Evolutionary conservation across 64 coral and sea anemone species (phyloP).

Genomic region (Montipora efflorescens): DNA sequence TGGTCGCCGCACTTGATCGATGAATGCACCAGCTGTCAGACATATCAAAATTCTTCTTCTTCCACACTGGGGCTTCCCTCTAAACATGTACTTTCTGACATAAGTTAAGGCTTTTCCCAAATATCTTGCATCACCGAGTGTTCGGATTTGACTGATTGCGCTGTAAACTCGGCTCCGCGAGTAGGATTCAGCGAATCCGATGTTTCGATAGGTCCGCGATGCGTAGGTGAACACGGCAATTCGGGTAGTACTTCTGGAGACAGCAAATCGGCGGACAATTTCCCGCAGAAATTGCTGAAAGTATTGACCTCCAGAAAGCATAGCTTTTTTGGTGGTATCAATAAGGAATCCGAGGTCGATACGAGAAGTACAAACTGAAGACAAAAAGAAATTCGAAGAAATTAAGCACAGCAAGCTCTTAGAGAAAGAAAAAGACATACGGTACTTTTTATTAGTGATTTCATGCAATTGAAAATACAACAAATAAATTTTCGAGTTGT

Average conservation of each 20-base stretch:
- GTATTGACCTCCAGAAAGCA: not conserved
- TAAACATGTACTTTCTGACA: constrained; percentile 13
- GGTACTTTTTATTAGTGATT: too few relatives aligned
- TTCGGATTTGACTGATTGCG: not conserved
- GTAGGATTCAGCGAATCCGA: not conserved
- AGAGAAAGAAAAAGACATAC: too few relatives aligned
- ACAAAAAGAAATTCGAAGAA: too few relatives aligned
- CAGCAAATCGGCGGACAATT: constrained; percentile 25
- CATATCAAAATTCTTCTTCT: constrained; percentile 27
- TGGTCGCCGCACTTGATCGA: constrained; percentile 40
- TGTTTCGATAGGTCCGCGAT: not conserved
- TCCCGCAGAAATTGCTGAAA: constrained; percentile 9
- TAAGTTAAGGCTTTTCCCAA: constrained; percentile 1
- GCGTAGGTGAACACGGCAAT: not conserved
- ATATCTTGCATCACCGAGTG: constrained; percentile 7
- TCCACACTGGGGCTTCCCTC: constrained; percentile 39
- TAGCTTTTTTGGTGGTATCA: not conserved
- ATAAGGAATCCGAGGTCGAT: constrained; percentile 50
- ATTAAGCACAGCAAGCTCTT: too few relatives aligned
- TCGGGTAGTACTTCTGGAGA: not conserved
- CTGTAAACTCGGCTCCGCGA: constrained; percentile 6
- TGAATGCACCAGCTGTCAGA: constrained; percentile 7
- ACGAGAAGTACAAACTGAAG: constrained; percentile 21
- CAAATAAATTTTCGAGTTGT: too few relatives aligned
- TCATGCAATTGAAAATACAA: too few relatives aligned